These are phyloP conservation scores for Gonatopus flavifemur DNA, from an alignment of 1,140 invertebrate species.

Conservation along the genomic window DNA sequence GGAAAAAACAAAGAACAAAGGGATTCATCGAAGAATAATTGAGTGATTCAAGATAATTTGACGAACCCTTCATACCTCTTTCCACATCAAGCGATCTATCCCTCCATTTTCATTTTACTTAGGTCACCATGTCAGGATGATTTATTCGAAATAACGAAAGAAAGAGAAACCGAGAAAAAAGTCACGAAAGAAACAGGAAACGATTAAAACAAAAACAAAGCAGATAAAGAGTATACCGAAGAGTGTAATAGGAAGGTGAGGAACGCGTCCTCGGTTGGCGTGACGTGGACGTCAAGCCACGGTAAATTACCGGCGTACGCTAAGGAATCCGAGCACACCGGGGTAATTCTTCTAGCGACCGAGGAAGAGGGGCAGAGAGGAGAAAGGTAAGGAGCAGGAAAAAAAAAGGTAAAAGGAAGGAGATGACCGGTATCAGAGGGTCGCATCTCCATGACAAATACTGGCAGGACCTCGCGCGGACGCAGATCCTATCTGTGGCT, in stretches of 20 bases:
- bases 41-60: too few species aligned
- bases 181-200: background rate
- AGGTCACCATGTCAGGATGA: too few species aligned
- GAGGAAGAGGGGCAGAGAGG: too few species aligned
- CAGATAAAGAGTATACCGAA: background rate
- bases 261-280: slow-evolving; percentile 8
- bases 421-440: slow-evolving; percentile 38
- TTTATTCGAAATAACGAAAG: background rate
- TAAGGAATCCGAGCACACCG: slow-evolving; percentile 36
- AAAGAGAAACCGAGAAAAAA: background rate
- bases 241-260: too few species aligned
- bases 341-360: slow-evolving; percentile 33
- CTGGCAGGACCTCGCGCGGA: slow-evolving; percentile 49
- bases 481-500: slow-evolving; percentile 43
- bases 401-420: too few species aligned
- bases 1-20: too few species aligned
- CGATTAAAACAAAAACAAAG: background rate
- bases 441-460: slow-evolving; percentile 50
- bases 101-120: too few species aligned
- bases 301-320: slow-evolving; percentile 37
- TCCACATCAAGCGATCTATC: too few species aligned
- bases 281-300: slow-evolving; percentile 22
- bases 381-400: too few species aligned
- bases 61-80: too few species aligned
- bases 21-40: too few species aligned